Conservation (phyloP, 2,888 invertebrate genomes). For the Rhagium mordax region DNA sequence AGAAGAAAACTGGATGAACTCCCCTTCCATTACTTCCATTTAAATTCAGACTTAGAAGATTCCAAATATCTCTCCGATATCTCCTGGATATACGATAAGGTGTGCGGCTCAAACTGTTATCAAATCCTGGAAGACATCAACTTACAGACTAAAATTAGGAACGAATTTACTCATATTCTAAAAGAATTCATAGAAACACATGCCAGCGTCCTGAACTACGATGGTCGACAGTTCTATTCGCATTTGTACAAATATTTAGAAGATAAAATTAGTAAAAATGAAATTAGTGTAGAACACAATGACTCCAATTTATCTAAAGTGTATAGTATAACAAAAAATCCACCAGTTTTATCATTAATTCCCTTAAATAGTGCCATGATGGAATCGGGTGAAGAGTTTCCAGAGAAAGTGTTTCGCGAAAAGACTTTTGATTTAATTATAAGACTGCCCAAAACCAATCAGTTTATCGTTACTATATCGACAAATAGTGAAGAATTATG, state of each 20-base stretch:
- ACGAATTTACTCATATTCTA: constrained; percentile 73
- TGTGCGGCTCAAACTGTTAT: constrained; percentile 83
- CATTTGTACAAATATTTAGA: constrained; percentile 75
- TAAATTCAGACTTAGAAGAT: constrained; percentile 76
- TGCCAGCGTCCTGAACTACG: constrained; percentile 82
- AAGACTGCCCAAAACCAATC: constrained; percentile 77
- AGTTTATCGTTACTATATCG: constrained; percentile 83
- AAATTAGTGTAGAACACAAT: constrained; percentile 57
- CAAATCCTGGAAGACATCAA: constrained; percentile 85
- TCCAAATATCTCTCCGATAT: constrained; percentile 82
- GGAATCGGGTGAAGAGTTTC: constrained; percentile 35
- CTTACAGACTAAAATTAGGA: constrained; percentile 69
- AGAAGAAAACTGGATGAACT: constrained; percentile 86
- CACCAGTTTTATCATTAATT: constrained; percentile 76
- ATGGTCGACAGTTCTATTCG: constrained; percentile 87
- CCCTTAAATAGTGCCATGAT: constrained; percentile 70
- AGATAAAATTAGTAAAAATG: constrained; percentile 63
- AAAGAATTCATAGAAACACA: constrained; percentile 82
- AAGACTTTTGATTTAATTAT: constrained; percentile 76
- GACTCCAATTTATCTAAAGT: constrained; percentile 64
- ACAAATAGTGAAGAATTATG: constrained; percentile 84
- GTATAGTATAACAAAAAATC: constrained; percentile 71
- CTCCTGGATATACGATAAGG: constrained; percentile 85
- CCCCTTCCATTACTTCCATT: constrained; percentile 82
- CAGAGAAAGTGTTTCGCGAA: constrained; percentile 54